A percentile compares a stretch with the other conserved stretches of the same genome.
Evolutionary conservation across 2,113 vertebrate species (phyloP).

Genomic region (Ahaetulla prasina): DNA sequence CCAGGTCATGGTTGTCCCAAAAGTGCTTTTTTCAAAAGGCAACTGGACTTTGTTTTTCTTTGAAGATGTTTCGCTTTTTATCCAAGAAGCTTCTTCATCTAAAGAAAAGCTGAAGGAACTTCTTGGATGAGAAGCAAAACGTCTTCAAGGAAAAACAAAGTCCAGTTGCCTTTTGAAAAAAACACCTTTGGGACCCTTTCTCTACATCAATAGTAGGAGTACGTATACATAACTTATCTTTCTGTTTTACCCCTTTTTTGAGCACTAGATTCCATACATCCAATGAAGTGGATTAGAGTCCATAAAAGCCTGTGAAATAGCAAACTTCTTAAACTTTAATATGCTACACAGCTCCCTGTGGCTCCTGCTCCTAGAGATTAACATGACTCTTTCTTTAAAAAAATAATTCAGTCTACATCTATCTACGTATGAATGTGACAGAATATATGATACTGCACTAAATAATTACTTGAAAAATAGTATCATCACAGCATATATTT

Average conservation of each 20-base stretch:
- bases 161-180: not conserved
- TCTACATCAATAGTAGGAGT: not conserved
- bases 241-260: not conserved
- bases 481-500: not conserved
- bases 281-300: not conserved
- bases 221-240: not conserved
- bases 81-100: not conserved
- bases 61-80: not conserved
- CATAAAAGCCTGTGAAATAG: not conserved
- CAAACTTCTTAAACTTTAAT: not conserved
- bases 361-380: not conserved
- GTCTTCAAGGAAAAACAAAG: not conserved
- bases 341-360: too few relatives aligned
- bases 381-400: not conserved
- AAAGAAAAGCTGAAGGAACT: too few relatives aligned
- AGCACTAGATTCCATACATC: not conserved
- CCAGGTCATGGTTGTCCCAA: not conserved
- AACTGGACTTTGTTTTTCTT: not conserved
- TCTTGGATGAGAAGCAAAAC: not conserved
- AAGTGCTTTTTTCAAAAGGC: not conserved
- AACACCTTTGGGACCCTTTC: not conserved
- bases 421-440: not conserved
- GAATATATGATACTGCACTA: not conserved
- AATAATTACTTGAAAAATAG: not conserved
- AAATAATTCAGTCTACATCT: not conserved